Base-by-base conservation (phyloP, 2,797 vertebrate species). In the Peromyscus eremicus region DNA sequence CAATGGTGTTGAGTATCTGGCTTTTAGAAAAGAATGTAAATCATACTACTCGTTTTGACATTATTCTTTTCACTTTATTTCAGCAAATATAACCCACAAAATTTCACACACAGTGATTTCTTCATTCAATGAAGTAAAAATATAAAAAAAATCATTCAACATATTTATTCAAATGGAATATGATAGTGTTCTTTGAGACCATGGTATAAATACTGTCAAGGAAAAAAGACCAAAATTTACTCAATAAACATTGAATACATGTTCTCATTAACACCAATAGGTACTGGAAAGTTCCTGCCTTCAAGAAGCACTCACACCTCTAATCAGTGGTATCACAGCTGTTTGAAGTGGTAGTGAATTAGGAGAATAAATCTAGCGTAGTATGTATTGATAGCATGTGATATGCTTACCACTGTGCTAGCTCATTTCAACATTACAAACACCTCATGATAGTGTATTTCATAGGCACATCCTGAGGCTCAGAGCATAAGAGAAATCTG, bases 81-180 rank as follows among this genome's bases (percentile, higher is more conserved):
- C 94, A 92, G 91, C 83, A 95, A 62, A 52, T 27, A 76, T 3
- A 64, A 14, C 68, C 80, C 55, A 81, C 40, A 92, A 94, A 73
- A 77, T 86, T 76, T 89, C 49, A 86, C 2, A 32, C 13, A 62
- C 9, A 57, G 6, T 80, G 19, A 93, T 93, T 95, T 96, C 19
- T 66, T n/a, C 27, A 84, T 75, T 27, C 6, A 93, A 90, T 64
- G 0, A 84, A 92, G 77, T 80, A 85, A 92, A 94, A 87, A 66
- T 66, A 66, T 52, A 52, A 52, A 62, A 49, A 68, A 70, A 94
- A 27, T 57, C 27, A 85, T 75, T 94, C 62, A 71, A 52, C 2
- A 60, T 73, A 94, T 40, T 73, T 81, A 79, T 95, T 88, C 87
- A 89, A 95, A 52, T 73, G 12, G 80, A 90, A 90, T 11, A 64